phyloP scores from a whole-genome alignment of 2,113 vertebrate genomes.

The Ahaetulla prasina region DNA sequence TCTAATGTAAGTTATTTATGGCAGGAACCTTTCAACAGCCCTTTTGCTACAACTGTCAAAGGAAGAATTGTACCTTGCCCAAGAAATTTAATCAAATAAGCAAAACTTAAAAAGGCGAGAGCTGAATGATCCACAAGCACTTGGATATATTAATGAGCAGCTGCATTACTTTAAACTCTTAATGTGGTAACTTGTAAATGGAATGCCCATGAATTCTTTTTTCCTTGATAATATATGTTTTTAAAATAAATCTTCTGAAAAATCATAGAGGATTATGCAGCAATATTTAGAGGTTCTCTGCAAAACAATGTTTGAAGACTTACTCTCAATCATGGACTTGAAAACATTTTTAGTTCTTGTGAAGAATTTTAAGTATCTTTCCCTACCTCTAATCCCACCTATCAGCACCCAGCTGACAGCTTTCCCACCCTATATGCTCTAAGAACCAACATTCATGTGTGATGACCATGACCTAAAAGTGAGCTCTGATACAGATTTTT shows the following conservation, averaged over 20 bases:
- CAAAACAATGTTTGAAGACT: background rate
- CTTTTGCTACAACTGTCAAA: constrained; percentile 29
- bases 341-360: background rate
- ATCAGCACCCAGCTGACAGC: background rate
- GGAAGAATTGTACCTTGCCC: background rate
- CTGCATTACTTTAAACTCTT: background rate
- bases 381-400: background rate
- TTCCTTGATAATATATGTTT: background rate
- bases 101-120: background rate
- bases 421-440: background rate
- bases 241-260: background rate
- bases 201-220: background rate
- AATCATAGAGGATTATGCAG: background rate
- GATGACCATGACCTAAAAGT: background rate
- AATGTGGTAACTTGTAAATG: background rate
- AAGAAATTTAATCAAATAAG: background rate
- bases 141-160: background rate
- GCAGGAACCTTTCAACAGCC: constrained; percentile 21
- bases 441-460: background rate
- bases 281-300: background rate
- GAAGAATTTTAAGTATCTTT: background rate
- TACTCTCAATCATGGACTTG: background rate
- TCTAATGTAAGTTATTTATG: constrained; percentile 9
- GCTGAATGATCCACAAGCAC: background rate
- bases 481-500: background rate